A percentile compares a stretch with the other conserved stretches of the same genome.
phyloP scores from a whole-genome alignment of 2,888 invertebrate species.

The Sesamia inferens region DNA sequence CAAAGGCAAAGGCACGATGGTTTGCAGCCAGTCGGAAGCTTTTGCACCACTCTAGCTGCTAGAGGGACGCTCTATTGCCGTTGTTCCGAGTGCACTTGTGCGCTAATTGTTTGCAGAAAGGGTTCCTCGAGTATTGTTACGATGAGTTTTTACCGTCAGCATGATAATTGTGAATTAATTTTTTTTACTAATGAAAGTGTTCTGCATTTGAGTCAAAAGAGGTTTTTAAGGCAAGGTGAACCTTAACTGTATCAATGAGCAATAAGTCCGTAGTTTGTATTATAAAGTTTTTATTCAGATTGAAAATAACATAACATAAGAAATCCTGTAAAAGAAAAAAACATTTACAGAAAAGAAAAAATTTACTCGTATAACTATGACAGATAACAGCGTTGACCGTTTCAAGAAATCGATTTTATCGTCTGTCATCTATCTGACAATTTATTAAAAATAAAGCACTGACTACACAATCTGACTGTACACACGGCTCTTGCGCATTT shows the following conservation, averaged over 20 bases:
- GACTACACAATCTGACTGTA: slow-evolving; percentile 65
- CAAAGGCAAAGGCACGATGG: slow-evolving; percentile 83
- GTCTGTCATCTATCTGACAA: slow-evolving; percentile 1
- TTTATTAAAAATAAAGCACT: neutral
- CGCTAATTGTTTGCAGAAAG: slow-evolving; percentile 90
- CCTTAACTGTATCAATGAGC: neutral
- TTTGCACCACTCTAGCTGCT: slow-evolving; percentile 69
- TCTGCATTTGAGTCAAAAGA: neutral
- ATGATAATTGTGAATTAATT: slow-evolving; percentile 54
- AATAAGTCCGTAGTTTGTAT: no score
- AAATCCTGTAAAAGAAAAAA: neutral
- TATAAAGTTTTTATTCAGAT: neutral
- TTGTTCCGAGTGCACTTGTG: slow-evolving; percentile 86
- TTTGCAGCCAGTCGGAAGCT: slow-evolving; percentile 85
- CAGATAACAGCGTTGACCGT: slow-evolving; percentile 5
- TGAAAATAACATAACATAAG: neutral
- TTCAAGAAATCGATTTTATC: slow-evolving; percentile 4
- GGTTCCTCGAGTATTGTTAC: slow-evolving; percentile 87
- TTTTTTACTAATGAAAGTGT: neutral
- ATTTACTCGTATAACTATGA: slow-evolving; percentile 8
- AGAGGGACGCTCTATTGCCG: slow-evolving; percentile 83
- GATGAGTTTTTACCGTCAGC: slow-evolving; percentile 81
- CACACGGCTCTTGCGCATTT: slow-evolving; percentile 79
- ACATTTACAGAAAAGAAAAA: slow-evolving; percentile 13
- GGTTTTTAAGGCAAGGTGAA: neutral